A percentile compares a stretch with the other conserved stretches of the same genome.
These are phyloP conservation scores for Tetranychus urticae DNA, from an alignment of 1,140 invertebrate genomes.

Conservation along the genomic window DNA sequence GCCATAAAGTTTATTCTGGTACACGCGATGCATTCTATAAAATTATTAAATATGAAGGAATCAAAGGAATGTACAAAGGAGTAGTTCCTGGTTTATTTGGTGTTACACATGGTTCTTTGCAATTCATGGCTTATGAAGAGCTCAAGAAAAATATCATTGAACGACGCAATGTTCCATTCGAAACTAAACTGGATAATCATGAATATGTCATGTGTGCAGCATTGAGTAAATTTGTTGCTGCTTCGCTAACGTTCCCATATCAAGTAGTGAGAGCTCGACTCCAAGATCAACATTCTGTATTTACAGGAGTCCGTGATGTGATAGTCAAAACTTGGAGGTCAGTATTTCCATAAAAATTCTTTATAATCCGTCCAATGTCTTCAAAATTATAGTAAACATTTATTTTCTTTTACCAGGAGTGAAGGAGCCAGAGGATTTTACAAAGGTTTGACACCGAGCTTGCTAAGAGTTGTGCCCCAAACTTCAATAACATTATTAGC, in stretches of 20 bases:
- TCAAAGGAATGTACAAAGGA: conserved; percentile 54
- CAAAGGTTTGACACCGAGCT: conserved; percentile 72
- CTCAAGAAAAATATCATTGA: conserved; percentile 79
- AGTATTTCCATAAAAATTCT: conserved; percentile 14
- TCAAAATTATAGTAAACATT: no score
- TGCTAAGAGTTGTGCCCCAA: conserved; percentile 71
- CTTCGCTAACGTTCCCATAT: conserved; percentile 82
- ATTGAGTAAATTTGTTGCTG: conserved; percentile 79
- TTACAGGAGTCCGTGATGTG: conserved; percentile 61
- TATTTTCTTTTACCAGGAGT: conserved; percentile 27
- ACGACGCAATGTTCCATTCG: conserved; percentile 47
- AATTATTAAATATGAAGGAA: conserved; percentile 69
- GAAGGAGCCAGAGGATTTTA: conserved; percentile 65
- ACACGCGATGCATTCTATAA: conserved; percentile 73
- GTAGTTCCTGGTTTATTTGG: conserved; percentile 92
- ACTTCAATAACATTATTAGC: conserved; percentile 85
- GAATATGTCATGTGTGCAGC: conserved; percentile 84
- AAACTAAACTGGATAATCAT: conserved; percentile 57
- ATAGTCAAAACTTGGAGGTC: conserved; percentile 56
- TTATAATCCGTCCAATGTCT: no score
- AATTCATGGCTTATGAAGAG: conserved; percentile 97
- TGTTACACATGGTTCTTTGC: conserved; percentile 87
- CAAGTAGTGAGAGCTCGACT: conserved; percentile 79
- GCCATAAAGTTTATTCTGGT: conserved; percentile 39
- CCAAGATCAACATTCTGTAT: conserved; percentile 81